Evolutionary conservation across 2,797 vertebrate genomes (phyloP).

Genomic region (Catostomus latipinnis): DNA sequence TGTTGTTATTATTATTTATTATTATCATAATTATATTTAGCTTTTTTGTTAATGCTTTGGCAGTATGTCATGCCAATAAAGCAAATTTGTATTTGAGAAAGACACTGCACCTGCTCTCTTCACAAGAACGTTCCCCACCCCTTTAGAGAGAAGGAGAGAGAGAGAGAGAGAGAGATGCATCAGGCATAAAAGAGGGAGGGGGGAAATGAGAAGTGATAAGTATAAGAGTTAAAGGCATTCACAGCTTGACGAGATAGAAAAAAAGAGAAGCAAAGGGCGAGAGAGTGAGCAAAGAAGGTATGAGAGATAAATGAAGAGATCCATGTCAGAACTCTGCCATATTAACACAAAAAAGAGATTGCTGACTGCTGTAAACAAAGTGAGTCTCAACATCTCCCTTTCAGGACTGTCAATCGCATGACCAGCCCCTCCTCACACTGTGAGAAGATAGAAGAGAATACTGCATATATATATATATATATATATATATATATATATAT

Average conservation of each 20-base stretch:
- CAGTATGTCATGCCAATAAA: too few species aligned
- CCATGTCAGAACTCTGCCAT: slow-evolving; percentile 41
- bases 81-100: neutral
- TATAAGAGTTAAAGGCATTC: slow-evolving; percentile 37
- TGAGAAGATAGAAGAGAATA: neutral
- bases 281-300: slow-evolving; percentile 28
- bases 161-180: slow-evolving; percentile 6
- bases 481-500: too few species aligned
- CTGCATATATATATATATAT: too few species aligned
- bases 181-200: neutral
- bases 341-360: slow-evolving; percentile 51
- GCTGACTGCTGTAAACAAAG: slow-evolving; percentile 49
- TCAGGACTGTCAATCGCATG: slow-evolving; percentile 43
- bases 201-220: slow-evolving; percentile 30
- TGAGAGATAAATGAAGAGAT: slow-evolving; percentile 25
- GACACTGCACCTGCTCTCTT: slow-evolving; percentile 49
- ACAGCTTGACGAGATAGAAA: slow-evolving; percentile 28
- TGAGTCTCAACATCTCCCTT: slow-evolving; percentile 34
- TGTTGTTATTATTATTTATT: too few species aligned
- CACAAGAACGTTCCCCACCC: slow-evolving; percentile 42
- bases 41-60: too few species aligned
- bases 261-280: slow-evolving; percentile 41
- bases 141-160: slow-evolving; percentile 26
- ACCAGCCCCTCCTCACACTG: slow-evolving; percentile 2
- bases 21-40: too few species aligned